A percentile compares a stretch with the other conserved stretches of the same genome.
Evolutionary conservation across 2,797 vertebrate genomes (phyloP).

Genomic region (Brachyrhaphis roseni): DNA sequence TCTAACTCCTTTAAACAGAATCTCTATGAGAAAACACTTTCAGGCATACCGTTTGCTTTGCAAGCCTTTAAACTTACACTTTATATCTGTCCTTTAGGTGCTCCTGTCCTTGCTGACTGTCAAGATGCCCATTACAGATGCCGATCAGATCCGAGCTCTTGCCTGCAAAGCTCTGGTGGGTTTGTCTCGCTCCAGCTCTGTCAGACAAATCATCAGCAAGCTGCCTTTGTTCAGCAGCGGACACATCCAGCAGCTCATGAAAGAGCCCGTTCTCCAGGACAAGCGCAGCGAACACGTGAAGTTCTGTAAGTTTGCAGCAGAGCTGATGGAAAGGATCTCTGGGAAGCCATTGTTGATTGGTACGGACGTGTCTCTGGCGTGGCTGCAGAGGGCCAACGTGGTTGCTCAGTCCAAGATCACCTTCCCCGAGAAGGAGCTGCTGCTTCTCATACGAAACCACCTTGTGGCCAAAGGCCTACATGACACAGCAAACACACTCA

Average conservation of each 20-base stretch:
- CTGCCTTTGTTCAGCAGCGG: conserved; percentile 97
- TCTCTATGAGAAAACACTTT: not conserved
- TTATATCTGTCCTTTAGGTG: conserved; percentile 68
- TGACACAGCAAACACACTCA: conserved; percentile 89
- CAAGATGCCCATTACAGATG: conserved; percentile 99
- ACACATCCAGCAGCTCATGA: conserved; percentile 99
- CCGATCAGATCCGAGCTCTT: conserved; percentile 95
- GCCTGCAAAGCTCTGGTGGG: conserved; percentile 97
- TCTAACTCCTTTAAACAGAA: not conserved
- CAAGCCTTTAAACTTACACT: not conserved
- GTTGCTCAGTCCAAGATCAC: conserved; percentile 96
- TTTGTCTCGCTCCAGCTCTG: conserved; percentile 91
- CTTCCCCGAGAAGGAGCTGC: conserved; percentile 96
- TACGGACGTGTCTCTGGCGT: conserved; percentile 94
- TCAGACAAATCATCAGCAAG: conserved; percentile 98
- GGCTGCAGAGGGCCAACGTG: conserved; percentile 94
- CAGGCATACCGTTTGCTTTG: not conserved
- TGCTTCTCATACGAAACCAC: conserved; percentile 97
- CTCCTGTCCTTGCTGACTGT: conserved; percentile 93
- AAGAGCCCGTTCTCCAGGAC: conserved; percentile 98
- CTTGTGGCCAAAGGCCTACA: conserved; percentile 95
- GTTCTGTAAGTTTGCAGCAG: conserved; percentile 96
- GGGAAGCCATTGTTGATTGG: conserved; percentile 95
- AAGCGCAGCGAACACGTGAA: conserved; percentile 98
- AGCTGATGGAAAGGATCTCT: conserved; percentile 96